Evolutionary conservation across 2,888 invertebrate species (phyloP), one percentile per base, ranked within the genome.

Genomic region (Dicyrtomina minuta): DNA sequence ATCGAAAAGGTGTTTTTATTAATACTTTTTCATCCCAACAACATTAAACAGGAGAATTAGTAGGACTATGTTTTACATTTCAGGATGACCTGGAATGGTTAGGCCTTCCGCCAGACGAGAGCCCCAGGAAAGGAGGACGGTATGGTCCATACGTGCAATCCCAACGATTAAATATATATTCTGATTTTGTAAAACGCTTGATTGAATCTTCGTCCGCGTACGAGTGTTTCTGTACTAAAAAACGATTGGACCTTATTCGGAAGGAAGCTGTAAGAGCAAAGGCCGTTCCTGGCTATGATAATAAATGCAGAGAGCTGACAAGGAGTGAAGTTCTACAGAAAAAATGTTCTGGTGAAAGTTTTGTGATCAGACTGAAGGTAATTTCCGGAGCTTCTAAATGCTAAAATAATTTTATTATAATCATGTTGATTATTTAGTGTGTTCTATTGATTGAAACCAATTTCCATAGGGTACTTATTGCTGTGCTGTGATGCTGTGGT

Each of bases 301-400:
- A 96, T 80, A 88, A 88, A 79, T 98, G 98, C 81, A 85, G 96
- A 12, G 83, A 87, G 79, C 84, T 97, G 10, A 85, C 86, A 1
- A 72, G 82, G 10, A 83, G 86, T 15, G 89, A 93, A 79, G 83
- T 90, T 0, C 82, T 86, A 43, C 85, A 86, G 53, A 90, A 90
- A 79, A 81, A 91, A 1, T 81, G 83, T 0, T 84, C 86, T 66
- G 88, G 88, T 1, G 83, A 84, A 33, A 84, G 87, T 0, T 86
- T 87, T 81, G 95, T 94, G 78, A 85, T 96, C 72, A 85, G 96
- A 79, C 92, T 94, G 81, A 92, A 92, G n/a, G n/a, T n/a, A n/a
- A n/a, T n/a, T n/a, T n/a, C n/a, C n/a, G n/a, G n/a, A n/a, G n/a
- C n/a, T n/a, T n/a, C n/a, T n/a, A n/a, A n/a, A n/a, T n/a, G n/a